Base-by-base conservation (phyloP, 2,888 invertebrate species). In the Crocallis elinguaria region DNA sequence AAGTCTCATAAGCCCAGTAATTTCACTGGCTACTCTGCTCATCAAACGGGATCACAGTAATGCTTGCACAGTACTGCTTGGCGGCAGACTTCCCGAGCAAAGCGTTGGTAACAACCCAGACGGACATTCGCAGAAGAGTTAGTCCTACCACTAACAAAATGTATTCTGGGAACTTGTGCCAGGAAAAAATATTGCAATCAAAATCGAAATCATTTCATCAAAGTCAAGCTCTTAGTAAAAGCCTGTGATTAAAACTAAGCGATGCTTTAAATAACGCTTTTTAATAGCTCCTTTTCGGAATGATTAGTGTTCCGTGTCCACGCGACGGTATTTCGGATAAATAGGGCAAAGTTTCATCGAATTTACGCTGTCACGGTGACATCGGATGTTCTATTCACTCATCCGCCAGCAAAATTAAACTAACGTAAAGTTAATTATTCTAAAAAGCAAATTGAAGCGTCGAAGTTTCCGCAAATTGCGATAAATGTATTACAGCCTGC, bases 401-500 rank as follows among this genome's bases (percentile, higher is more conserved):
- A 19, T 39, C 19, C 23, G 27, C 39, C 12, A 32, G 32, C 25
- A 42, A 30, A 37, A 38, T 37, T 46, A 37, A 48, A 42, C 42
- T 13, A 42, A 43, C 23, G 37, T 41, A 25, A 37, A 53, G 37
- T 32, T 42, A 38, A 43, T 39, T 54, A 49, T 44, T 43, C 38
- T 14, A 42, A 43, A 38, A 43, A 44, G 48, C 25, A 29, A 42
- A 32, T 33, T 38, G 38, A 25, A 48, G 13, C 52, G 41, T 21
- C 25, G 25, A 30, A 49, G 33, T 50, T 53, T 29, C 43, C 39
- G 44, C 53, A 51, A 62, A 53, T 62, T 54, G 55, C 61, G 50
- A 53, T 56, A 56, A 62, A 58, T 59, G 59, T 52, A 52, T 62
- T 59, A 58, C 41, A 45, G 33, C 2, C 38, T 45, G 37, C 53